A percentile compares a stretch with the other conserved stretches of the same genome.
phyloP scores from a whole-genome alignment of 2,113 vertebrate species.

The Cranoglanis bouderius region DNA sequence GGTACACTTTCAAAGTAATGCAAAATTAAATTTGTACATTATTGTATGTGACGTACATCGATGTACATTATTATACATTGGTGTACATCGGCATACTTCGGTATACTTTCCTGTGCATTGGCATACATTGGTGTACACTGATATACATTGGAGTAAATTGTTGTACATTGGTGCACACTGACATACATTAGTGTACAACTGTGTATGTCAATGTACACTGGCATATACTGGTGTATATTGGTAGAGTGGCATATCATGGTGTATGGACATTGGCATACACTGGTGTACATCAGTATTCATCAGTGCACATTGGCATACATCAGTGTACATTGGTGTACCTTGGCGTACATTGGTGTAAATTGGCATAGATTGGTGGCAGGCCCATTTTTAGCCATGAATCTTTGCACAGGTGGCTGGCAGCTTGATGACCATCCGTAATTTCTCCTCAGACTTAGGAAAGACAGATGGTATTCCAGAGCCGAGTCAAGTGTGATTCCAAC shows the following conservation, averaged over 20 bases:
- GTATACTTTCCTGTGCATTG: background rate
- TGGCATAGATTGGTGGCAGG: background rate
- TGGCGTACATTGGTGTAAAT: background rate
- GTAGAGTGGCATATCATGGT: background rate
- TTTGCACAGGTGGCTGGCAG: slow-evolving; percentile 73
- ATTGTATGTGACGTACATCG: background rate
- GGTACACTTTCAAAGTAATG: background rate
- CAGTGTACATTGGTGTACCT: background rate
- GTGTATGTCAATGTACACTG: background rate
- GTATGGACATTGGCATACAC: background rate
- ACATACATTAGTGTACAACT: background rate
- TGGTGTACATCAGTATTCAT: background rate
- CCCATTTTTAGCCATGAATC: slow-evolving; percentile 5
- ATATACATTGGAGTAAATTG: background rate
- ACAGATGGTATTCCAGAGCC: slow-evolving; percentile 21
- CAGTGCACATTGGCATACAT: background rate
- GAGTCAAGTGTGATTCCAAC: background rate
- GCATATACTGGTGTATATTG: background rate
- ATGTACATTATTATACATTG: background rate
- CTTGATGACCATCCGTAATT: slow-evolving; percentile 42
- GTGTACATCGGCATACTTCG: background rate
- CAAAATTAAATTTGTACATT: background rate
- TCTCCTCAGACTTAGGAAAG: background rate
- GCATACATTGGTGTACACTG: background rate
- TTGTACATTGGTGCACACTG: background rate